Base-by-base conservation (phyloP, 2,797 vertebrate genomes). In the Leptodactylus fallax region DNA sequence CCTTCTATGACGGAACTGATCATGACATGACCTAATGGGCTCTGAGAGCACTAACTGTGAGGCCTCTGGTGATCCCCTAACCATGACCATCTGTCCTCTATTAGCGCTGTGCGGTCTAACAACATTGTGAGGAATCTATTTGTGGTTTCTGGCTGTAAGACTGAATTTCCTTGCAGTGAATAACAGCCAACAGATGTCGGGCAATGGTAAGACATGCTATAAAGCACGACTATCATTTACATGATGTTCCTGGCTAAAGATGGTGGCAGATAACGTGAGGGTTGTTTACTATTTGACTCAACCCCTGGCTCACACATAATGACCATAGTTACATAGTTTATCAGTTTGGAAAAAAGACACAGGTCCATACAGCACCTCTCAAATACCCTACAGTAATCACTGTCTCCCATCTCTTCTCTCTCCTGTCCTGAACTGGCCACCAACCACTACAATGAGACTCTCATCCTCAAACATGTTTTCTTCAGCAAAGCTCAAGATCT, bases 41-140 rank as follows among this genome's bases (percentile, higher is more conserved):
- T 53, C 19, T 49, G 17, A 49, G 11, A 76, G 47, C 45, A 47
- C 19, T 51, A 21, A 23, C 11, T 77, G 12, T 1, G 12, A 19
- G 45, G 17, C 23, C 21, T 49, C 19, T n/a, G 16, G 36, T 47
- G 45, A 23, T 21, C 49, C 17, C 19, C 19, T 49, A 77, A 14
- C 49, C 74, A 53, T 77, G 2, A 45, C 49, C 74, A 77, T 53
- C 74, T 77, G 74, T 77, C 74, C 74, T 23, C 47, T 13, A 77
- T 77, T 53, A 77, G 74, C 74, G 53, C 6, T 23, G 47, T 77
- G 10, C 53, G 74, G 51, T 53, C 49, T 77, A 23, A 77, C 74
- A 77, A 77, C 74, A 77, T 77, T n/a, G 49, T 77, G 74, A 77
- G 74, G 74, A 77, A 77, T 77, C 49, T 77, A 53, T 77, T 53